Conservation (phyloP, 1,140 invertebrate species). For the Drosophila nigromelanica region DNA sequence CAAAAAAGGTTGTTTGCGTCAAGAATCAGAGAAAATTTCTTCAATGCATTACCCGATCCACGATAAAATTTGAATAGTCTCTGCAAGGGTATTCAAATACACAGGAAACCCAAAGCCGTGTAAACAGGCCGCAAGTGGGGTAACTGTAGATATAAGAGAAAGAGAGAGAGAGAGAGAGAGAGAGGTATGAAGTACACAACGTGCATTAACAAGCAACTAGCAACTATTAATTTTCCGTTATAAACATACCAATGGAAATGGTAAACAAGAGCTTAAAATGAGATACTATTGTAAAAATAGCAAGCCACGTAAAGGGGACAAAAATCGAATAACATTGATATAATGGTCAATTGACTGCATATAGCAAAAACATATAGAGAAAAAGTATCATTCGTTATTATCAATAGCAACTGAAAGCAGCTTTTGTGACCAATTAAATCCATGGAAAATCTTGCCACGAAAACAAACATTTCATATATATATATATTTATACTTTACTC, state of each 20-base stretch:
- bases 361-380: no score
- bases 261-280: constrained; percentile 1
- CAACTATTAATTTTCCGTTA: constrained; percentile 77
- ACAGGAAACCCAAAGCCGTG: constrained; percentile 50
- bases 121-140: constrained; percentile 22
- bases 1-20: no score
- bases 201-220: constrained; percentile 73
- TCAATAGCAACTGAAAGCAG: not conserved
- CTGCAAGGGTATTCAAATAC: not conserved
- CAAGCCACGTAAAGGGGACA: not conserved
- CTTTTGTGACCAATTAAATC: not conserved
- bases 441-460: not conserved
- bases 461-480: no score
- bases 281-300: not conserved
- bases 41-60: no score
- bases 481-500: no score
- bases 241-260: constrained; percentile 38
- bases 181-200: constrained; percentile 1
- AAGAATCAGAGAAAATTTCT: no score
- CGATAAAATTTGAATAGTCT: no score
- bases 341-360: no score
- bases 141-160: constrained; percentile 7
- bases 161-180: not conserved
- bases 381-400: not conserved
- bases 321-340: no score